Evolutionary conservation across 2,888 invertebrate genomes (phyloP).

Genomic region (Eueremaeus valkanovi): DNA sequence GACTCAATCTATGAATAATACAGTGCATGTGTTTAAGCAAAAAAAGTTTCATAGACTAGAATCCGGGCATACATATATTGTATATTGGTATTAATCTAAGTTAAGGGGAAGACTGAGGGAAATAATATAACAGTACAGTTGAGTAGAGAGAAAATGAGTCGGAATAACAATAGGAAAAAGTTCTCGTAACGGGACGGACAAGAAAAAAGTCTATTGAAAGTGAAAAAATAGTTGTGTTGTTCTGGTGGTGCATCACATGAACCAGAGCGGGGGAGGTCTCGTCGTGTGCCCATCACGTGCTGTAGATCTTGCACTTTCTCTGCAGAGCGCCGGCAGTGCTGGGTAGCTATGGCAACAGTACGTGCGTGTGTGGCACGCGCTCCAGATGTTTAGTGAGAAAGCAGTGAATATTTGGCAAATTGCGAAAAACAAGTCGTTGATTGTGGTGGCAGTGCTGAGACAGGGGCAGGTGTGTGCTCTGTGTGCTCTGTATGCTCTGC

Average conservation of each 20-base stretch:
- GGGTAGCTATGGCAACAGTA: constrained; percentile 11
- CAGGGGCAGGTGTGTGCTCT: constrained; percentile 32
- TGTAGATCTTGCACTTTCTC: constrained; percentile 24
- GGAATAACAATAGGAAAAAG: background rate
- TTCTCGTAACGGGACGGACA: constrained; percentile 17
- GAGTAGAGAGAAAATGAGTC: background rate
- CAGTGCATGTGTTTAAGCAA: background rate
- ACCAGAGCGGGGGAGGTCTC: constrained; percentile 23
- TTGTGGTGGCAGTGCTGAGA: constrained; percentile 29
- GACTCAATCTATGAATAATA: background rate
- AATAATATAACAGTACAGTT: constrained; percentile 16
- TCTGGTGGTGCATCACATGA: constrained; percentile 2
- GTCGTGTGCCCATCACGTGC: constrained; percentile 36
- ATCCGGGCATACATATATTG: no score
- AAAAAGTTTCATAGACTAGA: background rate
- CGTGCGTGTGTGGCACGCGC: constrained; percentile 37
- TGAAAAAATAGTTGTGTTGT: constrained; percentile 21
- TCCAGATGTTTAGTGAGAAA: constrained; percentile 35
- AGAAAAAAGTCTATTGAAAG: constrained; percentile 20
- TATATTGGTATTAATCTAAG: background rate
- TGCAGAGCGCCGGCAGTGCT: no score
- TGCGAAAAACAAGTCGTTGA: constrained; percentile 35
- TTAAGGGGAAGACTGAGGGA: background rate
- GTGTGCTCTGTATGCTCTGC: background rate
- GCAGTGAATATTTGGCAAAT: constrained; percentile 12